Evolutionary conservation across 2,797 vertebrate species (phyloP), one percentile per base, ranked within the genome.

Genomic region (Pteropus rufus): DNA sequence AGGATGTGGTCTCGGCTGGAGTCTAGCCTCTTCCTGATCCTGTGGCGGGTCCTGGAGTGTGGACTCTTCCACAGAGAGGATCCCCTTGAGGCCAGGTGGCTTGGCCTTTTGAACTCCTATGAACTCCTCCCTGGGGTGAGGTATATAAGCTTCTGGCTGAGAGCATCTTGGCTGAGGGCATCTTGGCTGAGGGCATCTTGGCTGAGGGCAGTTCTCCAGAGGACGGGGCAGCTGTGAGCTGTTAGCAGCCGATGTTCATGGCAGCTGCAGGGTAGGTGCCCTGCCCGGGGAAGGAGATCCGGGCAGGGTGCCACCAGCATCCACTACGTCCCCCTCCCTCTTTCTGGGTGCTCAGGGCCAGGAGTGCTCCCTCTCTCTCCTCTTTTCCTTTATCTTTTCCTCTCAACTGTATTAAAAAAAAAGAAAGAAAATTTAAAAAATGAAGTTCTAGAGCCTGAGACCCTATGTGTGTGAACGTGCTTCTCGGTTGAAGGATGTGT

Each of bases 251-350:
- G 10, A 10, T 3, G 56, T 9, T 31, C 77, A 5, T 5, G 0
- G 18, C 5, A 10, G 31, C 31, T 54, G 36, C 26, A 56, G 36
- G 31, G 12, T 21, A 49, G 23, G 14, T 5, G 16, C 1, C 0
- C 0, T 0, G 21, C 7, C 41, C 10, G 7, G 81, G 19, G 24
- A 31, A 60, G 34, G 34, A 65, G 31, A 6, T 0, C 7, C 7
- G 0, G 46, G 29, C 7, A 10, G 41, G 60, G 41, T 9, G 1
- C 24, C 58, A 19, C 9, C 49, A 26, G 26, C 3, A 3, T 21
- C 9, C 21, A 2, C 21, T 29, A 5, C 10, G 0, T 10, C 4
- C 24, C 34, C 29, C 18, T 0, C 1, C 36, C 14, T 0, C 34
- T 26, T 15, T 2, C 41, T 44, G 29, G 41, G 54, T 41, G 29